These are phyloP conservation scores for Dioctria rufipes DNA, from an alignment of 2,888 invertebrate genomes.

Conservation along the genomic window DNA sequence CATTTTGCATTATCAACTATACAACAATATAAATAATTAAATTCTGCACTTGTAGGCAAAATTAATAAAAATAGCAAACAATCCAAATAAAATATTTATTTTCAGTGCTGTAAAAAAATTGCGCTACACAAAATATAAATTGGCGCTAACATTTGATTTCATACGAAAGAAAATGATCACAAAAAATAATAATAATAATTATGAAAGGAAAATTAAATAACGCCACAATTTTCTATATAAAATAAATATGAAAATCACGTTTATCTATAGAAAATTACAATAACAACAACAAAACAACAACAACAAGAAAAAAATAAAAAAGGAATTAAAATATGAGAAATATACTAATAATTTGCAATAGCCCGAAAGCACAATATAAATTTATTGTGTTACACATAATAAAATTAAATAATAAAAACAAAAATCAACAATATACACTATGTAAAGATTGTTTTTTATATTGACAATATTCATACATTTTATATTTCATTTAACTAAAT, in stretches of 20 bases:
- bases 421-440: conserved; percentile 1
- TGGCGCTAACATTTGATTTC: neutral
- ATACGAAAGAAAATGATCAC: conserved; percentile 31
- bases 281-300: conserved; percentile 15
- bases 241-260: conserved; percentile 38
- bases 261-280: neutral
- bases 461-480: conserved; percentile 14
- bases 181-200: conserved; percentile 29
- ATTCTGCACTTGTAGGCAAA: too few species aligned
- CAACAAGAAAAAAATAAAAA: conserved; percentile 8
- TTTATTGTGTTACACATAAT: conserved; percentile 44
- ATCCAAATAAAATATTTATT: neutral
- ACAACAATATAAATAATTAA: conserved; percentile 15
- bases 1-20: too few species aligned
- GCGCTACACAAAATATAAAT: too few species aligned
- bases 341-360: conserved; percentile 49
- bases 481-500: conserved; percentile 29
- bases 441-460: conserved; percentile 9
- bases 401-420: neutral
- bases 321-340: conserved; percentile 16
- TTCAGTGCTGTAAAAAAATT: neutral
- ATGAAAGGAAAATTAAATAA: conserved; percentile 23
- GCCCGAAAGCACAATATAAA: conserved; percentile 54
- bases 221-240: conserved; percentile 50
- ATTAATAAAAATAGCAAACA: conserved; percentile 3